These are phyloP conservation scores for Octopus sinensis DNA, from an alignment of 1,140 invertebrate species.

Conservation along the genomic window DNA sequence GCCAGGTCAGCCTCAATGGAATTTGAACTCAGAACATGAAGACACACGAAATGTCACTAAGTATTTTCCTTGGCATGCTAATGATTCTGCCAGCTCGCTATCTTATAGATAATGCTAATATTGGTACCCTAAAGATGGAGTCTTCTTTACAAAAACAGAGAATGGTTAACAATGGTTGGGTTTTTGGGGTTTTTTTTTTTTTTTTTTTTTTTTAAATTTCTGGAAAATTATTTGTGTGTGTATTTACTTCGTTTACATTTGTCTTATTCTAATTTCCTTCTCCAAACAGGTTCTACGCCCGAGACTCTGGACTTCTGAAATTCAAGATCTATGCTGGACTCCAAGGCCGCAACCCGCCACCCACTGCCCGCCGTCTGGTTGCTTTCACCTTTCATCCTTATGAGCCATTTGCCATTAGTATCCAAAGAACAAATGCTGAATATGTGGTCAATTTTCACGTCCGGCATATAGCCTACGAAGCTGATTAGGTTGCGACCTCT, in stretches of 20 bases:
- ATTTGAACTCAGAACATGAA: no score
- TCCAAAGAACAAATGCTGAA: conserved; percentile 90
- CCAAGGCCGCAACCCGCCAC: conserved; percentile 63
- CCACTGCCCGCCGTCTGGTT: conserved; percentile 75
- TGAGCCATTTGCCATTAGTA: conserved; percentile 93
- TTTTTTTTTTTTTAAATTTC: no score
- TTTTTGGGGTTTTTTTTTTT: no score
- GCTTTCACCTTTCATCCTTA: conserved; percentile 97
- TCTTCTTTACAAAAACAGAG: no score
- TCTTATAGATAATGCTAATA: no score
- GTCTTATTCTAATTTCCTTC: conserved; percentile 10
- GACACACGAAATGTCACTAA: no score
- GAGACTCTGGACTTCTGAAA: conserved; percentile 84
- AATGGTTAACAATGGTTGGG: no score
- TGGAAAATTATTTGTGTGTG: no score
- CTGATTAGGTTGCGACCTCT: neutral
- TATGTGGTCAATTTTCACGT: conserved; percentile 96
- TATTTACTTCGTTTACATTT: neutral
- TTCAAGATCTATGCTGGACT: conserved; percentile 81
- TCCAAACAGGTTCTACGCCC: conserved; percentile 77
- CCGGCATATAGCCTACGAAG: conserved; percentile 32
- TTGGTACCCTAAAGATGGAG: no score
- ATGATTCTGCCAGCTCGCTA: no score
- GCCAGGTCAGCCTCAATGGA: no score
- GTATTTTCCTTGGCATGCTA: no score